These are phyloP conservation scores for Tribolium castaneum DNA, from an alignment of 1,140 invertebrate species.

Conservation along the genomic window DNA sequence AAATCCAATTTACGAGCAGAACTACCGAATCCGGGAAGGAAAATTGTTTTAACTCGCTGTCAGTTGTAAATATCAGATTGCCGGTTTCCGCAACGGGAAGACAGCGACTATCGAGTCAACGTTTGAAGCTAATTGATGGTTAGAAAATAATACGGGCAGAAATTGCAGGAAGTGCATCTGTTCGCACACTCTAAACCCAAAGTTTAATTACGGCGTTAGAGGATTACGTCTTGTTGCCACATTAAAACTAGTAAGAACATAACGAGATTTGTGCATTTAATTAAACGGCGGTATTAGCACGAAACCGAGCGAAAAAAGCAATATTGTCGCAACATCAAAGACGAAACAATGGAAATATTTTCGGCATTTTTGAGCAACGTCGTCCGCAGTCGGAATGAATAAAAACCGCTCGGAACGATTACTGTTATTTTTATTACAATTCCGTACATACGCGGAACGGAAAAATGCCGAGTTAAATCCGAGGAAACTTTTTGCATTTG, in stretches of 20 bases:
- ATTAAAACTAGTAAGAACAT: slow-evolving; percentile 34
- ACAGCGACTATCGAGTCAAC: not conserved
- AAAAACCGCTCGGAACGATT: slow-evolving; percentile 12
- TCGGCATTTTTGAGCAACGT: slow-evolving; percentile 11
- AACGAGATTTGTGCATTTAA: slow-evolving; percentile 38
- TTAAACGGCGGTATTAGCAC: slow-evolving; percentile 30
- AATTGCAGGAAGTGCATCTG: slow-evolving; percentile 15
- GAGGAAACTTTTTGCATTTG: slow-evolving; percentile 24
- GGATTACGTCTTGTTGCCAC: slow-evolving; percentile 41
- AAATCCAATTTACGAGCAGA: not conserved
- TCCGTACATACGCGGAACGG: slow-evolving; percentile 12
- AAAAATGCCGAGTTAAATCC: slow-evolving; percentile 19
- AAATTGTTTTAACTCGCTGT: not conserved
- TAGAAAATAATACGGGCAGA: not conserved
- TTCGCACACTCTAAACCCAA: not conserved
- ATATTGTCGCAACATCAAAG: not conserved
- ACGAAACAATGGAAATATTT: slow-evolving; percentile 19
- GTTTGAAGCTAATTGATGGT: slow-evolving; percentile 2
- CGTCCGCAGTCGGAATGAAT: not conserved
- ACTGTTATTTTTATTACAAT: slow-evolving; percentile 23
- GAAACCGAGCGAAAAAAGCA: not conserved
- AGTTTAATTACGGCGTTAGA: slow-evolving; percentile 36
- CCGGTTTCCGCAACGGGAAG: not conserved
- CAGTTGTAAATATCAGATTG: slow-evolving; percentile 10
- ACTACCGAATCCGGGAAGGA: not conserved